Evolutionary conservation across 2,797 vertebrate species (phyloP).

Genomic region (Synanceia verrucosa): DNA sequence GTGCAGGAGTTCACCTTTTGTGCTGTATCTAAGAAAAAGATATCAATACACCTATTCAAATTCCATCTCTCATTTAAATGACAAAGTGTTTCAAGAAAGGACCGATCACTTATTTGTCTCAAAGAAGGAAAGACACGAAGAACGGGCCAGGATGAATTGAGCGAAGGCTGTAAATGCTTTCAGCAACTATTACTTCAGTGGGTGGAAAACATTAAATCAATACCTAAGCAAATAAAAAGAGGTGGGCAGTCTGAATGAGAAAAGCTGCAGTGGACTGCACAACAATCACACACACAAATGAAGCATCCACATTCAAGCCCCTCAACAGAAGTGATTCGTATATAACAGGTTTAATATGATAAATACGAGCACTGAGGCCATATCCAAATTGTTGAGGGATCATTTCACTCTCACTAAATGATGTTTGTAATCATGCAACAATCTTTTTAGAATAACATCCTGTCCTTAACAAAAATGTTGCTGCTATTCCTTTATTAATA

Average conservation of each 20-base stretch:
- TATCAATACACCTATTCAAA: slow-evolving; percentile 3
- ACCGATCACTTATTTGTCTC: slow-evolving; percentile 45
- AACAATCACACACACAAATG: slow-evolving; percentile 56
- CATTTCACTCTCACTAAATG: not conserved
- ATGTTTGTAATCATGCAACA: not conserved
- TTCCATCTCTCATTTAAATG: slow-evolving; percentile 34
- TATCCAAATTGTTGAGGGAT: not conserved
- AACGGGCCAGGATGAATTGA: slow-evolving; percentile 70
- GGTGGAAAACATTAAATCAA: slow-evolving; percentile 83
- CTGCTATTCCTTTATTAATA: not conserved
- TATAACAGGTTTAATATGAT: not conserved
- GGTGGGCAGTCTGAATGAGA: slow-evolving; percentile 75
- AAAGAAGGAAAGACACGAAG: slow-evolving; percentile 44
- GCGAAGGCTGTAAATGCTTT: slow-evolving; percentile 83
- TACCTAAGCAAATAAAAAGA: slow-evolving; percentile 83
- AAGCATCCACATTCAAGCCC: slow-evolving; percentile 21
- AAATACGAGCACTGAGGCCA: not conserved
- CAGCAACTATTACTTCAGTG: slow-evolving; percentile 85
- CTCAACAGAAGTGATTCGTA: not conserved
- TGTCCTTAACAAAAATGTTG: not conserved
- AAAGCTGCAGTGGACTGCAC: slow-evolving; percentile 58
- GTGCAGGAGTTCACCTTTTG: slow-evolving; percentile 1
- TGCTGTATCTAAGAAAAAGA: slow-evolving; percentile 15
- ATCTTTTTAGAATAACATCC: not conserved
- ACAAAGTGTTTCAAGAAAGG: slow-evolving; percentile 19